Evolutionary conservation across 2,797 vertebrate genomes (phyloP), one percentile per base, ranked within the genome.

Genomic region (Otus scops): DNA sequence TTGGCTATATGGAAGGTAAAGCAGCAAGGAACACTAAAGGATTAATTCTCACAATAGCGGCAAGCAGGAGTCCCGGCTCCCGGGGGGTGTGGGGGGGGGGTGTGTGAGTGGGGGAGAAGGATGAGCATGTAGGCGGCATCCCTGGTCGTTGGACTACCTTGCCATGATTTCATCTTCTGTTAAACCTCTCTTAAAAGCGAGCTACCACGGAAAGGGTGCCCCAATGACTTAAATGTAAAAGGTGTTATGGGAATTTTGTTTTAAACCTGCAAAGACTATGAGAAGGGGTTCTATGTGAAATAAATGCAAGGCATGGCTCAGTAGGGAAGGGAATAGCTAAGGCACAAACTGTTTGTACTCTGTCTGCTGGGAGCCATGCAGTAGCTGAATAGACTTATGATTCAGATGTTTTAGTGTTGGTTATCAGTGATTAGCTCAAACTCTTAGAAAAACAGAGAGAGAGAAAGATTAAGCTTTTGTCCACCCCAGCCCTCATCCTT

Each of bases 391-490:
- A 89, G 93, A 91, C 86, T 96, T 88, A 95, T 93, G 82, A 93
- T 89, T 94, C 89, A 71, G 88, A 90, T 74, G 74, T 71, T 95
- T 95, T 57, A 85, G 56, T 50, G 70, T 70, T 73, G 74, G 77
- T 90, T 95, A 96, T 89, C 93, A 90, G 70, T 2, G n/a, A 95
- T 92, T 95, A 95, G 77, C 85, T 92, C 88, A 79, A 96, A 95
- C 64, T 92, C 84, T 59, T 84, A 71, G 56, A 85, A 89, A 96
- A 92, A 84, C 64, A 89, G 61, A 73, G 36, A 67, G 71, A 77
- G 80, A 85, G 81, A 92, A 88, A 93, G 93, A 96, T 97, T 74
- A 97, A 91, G 93, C 94, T 93, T 96, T 95, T 96, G 94, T 94
- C 67, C 6, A 17, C 78, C n/a, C 39, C 71, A 81, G 83, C 85